These are phyloP conservation scores for Alcis repandata DNA, from an alignment of 2,888 invertebrate species.

Conservation along the genomic window DNA sequence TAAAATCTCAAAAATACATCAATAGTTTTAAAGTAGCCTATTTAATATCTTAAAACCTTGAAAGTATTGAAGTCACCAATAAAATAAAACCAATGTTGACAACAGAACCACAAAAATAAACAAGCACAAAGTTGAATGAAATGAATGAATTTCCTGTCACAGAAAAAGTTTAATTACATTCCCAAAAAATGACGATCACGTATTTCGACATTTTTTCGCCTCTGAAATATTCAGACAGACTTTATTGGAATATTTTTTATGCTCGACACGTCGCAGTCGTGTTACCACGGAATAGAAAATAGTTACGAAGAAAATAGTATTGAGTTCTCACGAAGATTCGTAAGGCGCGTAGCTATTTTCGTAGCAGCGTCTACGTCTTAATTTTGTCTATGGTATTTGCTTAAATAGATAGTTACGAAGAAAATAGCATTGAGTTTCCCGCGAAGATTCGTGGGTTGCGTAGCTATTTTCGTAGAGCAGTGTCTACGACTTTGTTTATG, in stretches of 20 bases:
- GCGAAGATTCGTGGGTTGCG: neutral
- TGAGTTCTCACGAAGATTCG: neutral
- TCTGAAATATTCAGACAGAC: constrained; percentile 5
- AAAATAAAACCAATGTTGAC: too few species aligned
- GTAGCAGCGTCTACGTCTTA: neutral
- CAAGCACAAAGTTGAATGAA: too few species aligned
- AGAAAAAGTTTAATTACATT: too few species aligned
- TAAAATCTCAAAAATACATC: too few species aligned
- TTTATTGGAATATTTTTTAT: constrained; percentile 6
- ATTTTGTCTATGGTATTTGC: neutral
- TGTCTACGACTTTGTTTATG: neutral
- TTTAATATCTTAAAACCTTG: too few species aligned
- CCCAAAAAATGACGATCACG: neutral
- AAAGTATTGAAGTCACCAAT: too few species aligned
- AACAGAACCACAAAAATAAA: too few species aligned
- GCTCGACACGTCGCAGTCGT: neutral
- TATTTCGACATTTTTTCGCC: neutral
- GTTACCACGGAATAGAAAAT: neutral
- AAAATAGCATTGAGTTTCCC: neutral
- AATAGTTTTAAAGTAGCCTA: too few species aligned
- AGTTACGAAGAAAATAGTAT: neutral
- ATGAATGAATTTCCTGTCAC: too few species aligned
- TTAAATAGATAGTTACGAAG: neutral
- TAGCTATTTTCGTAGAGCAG: constrained; percentile 2
- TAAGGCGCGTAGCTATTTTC: neutral